Percentiles rank a stretch among this genome's conserved stretches.
Evolutionary conservation across 2,888 invertebrate genomes (phyloP).

Genomic region (Pyrgus malvae): DNA sequence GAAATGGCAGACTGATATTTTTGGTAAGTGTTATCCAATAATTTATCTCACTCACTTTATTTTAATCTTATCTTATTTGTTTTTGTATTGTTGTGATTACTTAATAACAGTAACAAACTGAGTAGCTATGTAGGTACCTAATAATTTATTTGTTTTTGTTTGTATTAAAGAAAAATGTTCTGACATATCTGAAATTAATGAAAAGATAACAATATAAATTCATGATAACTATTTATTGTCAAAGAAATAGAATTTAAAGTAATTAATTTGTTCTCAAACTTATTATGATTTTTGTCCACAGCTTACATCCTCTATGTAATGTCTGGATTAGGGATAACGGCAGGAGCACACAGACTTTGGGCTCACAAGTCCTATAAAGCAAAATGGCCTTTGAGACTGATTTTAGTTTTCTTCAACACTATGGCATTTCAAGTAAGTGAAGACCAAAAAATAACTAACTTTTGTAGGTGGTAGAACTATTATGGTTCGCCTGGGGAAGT

Average conservation of each 20-base stretch:
- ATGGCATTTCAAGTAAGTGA: constrained; percentile 91
- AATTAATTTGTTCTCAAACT: background rate
- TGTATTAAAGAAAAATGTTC: no score
- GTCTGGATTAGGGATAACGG: constrained; percentile 96
- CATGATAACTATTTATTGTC: no score
- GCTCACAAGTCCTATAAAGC: constrained; percentile 98
- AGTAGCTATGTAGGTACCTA: no score
- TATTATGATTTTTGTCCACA: constrained; percentile 43
- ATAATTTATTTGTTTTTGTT: no score
- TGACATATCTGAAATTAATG: no score
- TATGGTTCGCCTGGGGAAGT: no score
- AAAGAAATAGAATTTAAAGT: no score
- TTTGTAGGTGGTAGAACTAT: no score
- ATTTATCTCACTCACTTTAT: background rate
- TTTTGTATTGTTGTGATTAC: background rate
- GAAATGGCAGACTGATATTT: constrained; percentile 85
- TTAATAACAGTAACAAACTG: no score
- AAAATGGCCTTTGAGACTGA: constrained; percentile 90
- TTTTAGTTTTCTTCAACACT: constrained; percentile 92
- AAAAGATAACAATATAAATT: no score
- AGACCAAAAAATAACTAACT: background rate
- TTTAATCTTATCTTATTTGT: background rate
- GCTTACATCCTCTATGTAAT: constrained; percentile 88
- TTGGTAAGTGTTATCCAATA: constrained; percentile 81
- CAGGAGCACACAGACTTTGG: constrained; percentile 98